Evolutionary conservation across 1,140 invertebrate species (phyloP).

Genomic region (Bombus haemorrhoidalis): DNA sequence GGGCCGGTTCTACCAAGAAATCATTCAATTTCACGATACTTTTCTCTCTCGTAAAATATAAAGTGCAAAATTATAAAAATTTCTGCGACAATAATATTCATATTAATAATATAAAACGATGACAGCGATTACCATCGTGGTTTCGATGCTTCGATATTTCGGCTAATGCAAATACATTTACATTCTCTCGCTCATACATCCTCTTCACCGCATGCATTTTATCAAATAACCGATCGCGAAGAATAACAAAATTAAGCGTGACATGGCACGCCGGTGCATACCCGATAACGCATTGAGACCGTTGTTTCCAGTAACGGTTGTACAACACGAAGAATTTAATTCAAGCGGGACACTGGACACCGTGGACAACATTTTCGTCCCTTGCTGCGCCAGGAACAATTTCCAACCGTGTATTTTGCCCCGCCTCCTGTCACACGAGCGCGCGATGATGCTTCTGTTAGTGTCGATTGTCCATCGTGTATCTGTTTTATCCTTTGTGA

Average conservation of each 20-base stretch:
- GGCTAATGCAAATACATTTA: neutral
- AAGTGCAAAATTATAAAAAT: too few species aligned
- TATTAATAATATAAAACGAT: too few species aligned
- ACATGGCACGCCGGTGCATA: slow-evolving; percentile 43
- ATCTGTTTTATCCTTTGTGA: neutral
- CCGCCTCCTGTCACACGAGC: neutral
- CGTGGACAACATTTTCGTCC: slow-evolving; percentile 69
- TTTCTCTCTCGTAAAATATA: too few species aligned
- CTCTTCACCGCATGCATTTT: too few species aligned
- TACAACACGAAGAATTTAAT: slow-evolving; percentile 76
- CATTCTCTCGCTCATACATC: fast-evolving
- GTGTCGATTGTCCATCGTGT: neutral
- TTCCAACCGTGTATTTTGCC: neutral
- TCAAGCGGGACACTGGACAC: slow-evolving; percentile 72
- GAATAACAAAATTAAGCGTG: neutral
- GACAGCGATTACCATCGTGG: too few species aligned
- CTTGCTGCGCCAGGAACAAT: neutral
- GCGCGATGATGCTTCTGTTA: neutral
- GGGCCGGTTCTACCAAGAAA: too few species aligned
- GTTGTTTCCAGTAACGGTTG: slow-evolving; percentile 72
- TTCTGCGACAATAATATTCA: too few species aligned
- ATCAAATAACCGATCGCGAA: neutral
- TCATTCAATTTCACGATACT: too few species aligned
- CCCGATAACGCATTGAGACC: slow-evolving; percentile 74
- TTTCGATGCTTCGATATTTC: neutral